Percentiles rank a stretch among this genome's conserved stretches.
phyloP scores from a whole-genome alignment of 2,113 vertebrate genomes.

The Myxocyprinus asiaticus region DNA sequence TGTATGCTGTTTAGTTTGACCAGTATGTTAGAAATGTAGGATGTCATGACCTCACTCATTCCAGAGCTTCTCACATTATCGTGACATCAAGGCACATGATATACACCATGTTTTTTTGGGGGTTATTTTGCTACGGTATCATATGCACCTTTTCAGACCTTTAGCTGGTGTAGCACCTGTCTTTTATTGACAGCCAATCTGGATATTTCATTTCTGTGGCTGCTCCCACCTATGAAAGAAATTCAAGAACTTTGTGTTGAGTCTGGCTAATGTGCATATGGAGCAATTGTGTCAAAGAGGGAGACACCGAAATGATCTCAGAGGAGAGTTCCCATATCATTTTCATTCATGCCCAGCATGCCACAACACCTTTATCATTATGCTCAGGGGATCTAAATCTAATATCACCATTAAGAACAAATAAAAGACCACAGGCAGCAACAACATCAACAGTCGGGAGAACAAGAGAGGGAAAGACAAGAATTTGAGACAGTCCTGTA shows the following conservation, averaged over 20 bases:
- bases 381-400: background rate
- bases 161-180: conserved; percentile 9
- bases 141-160: conserved; percentile 20
- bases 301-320: conserved; percentile 6
- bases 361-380: background rate
- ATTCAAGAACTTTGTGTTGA: conserved; percentile 12
- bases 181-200: conserved; percentile 20
- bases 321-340: background rate
- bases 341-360: conserved; percentile 8
- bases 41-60: conserved; percentile 5
- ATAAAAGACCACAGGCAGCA: background rate
- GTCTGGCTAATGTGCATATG: conserved; percentile 9
- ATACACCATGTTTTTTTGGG: no score
- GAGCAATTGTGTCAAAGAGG: conserved; percentile 11
- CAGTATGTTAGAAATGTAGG: background rate
- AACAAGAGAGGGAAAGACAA: background rate
- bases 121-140: background rate
- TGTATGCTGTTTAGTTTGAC: conserved; percentile 25
- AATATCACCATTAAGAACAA: background rate
- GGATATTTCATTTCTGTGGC: background rate
- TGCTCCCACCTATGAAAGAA: conserved; percentile 1
- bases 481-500: background rate
- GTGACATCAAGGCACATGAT: background rate
- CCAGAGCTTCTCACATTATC: conserved; percentile 22
- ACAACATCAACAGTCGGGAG: background rate